A percentile compares a stretch with the other conserved stretches of the same genome.
These are phyloP conservation scores for Eilema depressum DNA, from an alignment of 2,888 invertebrate genomes.

Conservation along the genomic window DNA sequence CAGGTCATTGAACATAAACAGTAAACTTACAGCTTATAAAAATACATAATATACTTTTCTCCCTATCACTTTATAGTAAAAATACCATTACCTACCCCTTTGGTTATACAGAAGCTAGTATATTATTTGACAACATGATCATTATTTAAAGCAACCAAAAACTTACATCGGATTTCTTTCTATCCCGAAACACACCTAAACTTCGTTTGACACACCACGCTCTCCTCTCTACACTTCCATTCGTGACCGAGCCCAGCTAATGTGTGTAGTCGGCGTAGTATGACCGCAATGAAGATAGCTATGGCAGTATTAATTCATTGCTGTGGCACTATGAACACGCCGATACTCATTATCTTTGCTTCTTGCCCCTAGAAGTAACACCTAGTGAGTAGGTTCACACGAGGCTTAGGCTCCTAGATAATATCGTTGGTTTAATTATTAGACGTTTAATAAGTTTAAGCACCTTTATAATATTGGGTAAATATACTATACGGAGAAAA, in stretches of 20 bases:
- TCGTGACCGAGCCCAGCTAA: slow-evolving; percentile 76
- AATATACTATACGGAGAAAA: too few species aligned
- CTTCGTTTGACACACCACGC: slow-evolving; percentile 17
- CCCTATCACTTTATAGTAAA: too few species aligned
- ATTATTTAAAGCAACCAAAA: background rate
- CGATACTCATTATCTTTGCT: slow-evolving; percentile 55
- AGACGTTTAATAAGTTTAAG: background rate
- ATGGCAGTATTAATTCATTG: slow-evolving; percentile 82
- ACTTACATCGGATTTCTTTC: background rate
- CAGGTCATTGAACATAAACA: too few species aligned
- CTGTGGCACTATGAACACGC: slow-evolving; percentile 58
- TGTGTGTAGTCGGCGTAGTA: slow-evolving; percentile 71
- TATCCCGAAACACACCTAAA: slow-evolving; percentile 29
- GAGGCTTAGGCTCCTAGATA: slow-evolving; percentile 13
- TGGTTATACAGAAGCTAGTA: too few species aligned
- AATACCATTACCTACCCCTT: too few species aligned
- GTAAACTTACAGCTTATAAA: too few species aligned
- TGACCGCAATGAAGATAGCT: slow-evolving; percentile 80
- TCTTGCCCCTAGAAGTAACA: slow-evolving; percentile 55
- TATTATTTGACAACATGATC: background rate
- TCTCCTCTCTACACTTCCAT: slow-evolving; percentile 42
- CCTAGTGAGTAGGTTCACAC: slow-evolving; percentile 42
- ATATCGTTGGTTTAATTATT: slow-evolving; percentile 30
- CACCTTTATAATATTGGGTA: too few species aligned
- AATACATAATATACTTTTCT: too few species aligned